Base-by-base conservation (phyloP, 2,113 vertebrate species). In the Mormoops blainvillei region DNA sequence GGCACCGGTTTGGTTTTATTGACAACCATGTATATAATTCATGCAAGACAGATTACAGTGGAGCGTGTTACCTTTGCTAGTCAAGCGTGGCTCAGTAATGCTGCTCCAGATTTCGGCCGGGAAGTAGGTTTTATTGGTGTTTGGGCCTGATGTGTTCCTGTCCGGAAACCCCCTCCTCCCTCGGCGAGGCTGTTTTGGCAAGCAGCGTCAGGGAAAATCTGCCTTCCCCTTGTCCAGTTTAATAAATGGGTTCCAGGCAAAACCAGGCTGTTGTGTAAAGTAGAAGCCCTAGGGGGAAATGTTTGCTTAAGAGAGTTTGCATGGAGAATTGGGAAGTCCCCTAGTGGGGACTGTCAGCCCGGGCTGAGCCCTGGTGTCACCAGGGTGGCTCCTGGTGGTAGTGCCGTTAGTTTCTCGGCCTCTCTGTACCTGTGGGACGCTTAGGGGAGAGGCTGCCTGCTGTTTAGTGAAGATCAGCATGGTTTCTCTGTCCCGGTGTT, bases 91-190 rank as follows among this genome's bases (percentile, higher is more conserved):
- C 94, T 84, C 80, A 56, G 89, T 88, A 76, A 91, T 70, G 78
- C 94, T 83, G 82, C 70, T 95, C 88, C 91, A 93, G 93, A 81
- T 96, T 94, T 96, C 14, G 20, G 83, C 91, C 3, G 26, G 97
- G 93, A 98, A 98, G 89, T 94, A 41, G 88, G 86, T 97, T 97
- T 98, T 97, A 97, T 94, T 96, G 95, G 97, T 96, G 91, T 97
- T 97, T 94, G 80, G 78, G 83, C 68, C 83, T 97, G 38, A 88
- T 92, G 61, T 82, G 70, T 98, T 84, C 89, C 92, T 76, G 88
- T 67, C 97, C 63, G 94, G 97, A 97, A 98, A 92, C 83, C 87
- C 93, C 95, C 68, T 56, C 28, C 87, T 88, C 82, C 91, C 56
- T 94, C 87, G 87, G 48, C 2, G 92, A 73, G 95, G 38, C 43